Base-by-base conservation (phyloP, 2,797 vertebrate species). In the Pempheris klunzingeri region DNA sequence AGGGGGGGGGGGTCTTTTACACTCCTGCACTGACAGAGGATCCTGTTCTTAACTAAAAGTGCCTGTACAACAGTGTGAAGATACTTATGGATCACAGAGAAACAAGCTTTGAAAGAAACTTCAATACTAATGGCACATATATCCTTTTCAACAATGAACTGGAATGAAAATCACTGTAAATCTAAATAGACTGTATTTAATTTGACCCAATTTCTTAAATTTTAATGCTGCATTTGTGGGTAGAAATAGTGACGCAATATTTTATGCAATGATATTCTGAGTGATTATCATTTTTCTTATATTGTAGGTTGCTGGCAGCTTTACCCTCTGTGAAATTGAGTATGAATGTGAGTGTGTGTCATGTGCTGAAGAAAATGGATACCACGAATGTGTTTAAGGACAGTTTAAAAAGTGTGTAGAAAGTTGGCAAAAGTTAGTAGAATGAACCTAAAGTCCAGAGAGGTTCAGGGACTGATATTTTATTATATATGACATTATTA, bases 1-100 rank as follows among this genome's bases (percentile, higher is more conserved):
- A n/a, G n/a, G n/a, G n/a, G 49, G 26, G 26, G 0, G 54, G 30
- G 65, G 66, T 14, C 34, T 68, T 71, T 63, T 10, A 50, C 28
- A 47, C 59, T 17, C 64, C 11, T 62, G 71, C 53, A 59, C 14
- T 6, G 7, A 4, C 15, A n/a, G 20, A 32, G 8, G 49, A 20
- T 39, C 24, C 39, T 63, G 15, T 28, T 18, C 44, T 5, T 5
- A 9, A 63, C 20, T 32, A 15, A 61, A 61, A 54, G 12, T 20
- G n/a, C 13, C 22, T 39, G 12, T 2, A 32, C 12, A 36, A 38
- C 22, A 18, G 3, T 30, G 38, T 28, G 20, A 34, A 44, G 7
- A n/a, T 36, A 10, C 17, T n/a, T n/a, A n/a, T n/a, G n/a, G n/a
- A n/a, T n/a, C n/a, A n/a, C n/a, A n/a, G n/a, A n/a, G n/a, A n/a